Percentiles rank a stretch among this genome's conserved stretches.
These are phyloP conservation scores for Drosophila arawakana DNA, from an alignment of 1,140 invertebrate genomes.

Conservation along the genomic window DNA sequence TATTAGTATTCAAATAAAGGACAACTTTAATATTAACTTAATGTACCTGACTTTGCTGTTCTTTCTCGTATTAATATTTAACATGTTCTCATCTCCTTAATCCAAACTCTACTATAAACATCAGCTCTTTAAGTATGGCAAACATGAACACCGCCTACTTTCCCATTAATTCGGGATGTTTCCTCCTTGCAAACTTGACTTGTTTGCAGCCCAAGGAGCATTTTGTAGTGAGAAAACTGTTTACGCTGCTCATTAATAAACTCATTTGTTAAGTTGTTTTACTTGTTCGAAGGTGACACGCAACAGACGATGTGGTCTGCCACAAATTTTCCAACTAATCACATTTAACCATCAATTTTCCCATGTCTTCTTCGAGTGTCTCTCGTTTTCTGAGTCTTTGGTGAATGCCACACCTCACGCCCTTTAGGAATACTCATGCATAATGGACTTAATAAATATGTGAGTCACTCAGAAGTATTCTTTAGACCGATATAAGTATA, in stretches of 20 bases:
- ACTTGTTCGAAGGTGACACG: slow-evolving; percentile 49
- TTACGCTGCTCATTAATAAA: slow-evolving; percentile 76
- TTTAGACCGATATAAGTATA: slow-evolving; percentile 5
- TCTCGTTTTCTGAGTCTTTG: background rate
- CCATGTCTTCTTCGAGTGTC: slow-evolving; percentile 19
- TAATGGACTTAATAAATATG: slow-evolving; percentile 52
- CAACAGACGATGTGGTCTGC: slow-evolving; percentile 40
- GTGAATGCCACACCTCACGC: slow-evolving; percentile 44
- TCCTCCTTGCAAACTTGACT: background rate
- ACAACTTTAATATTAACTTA: background rate
- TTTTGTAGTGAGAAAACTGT: slow-evolving; percentile 33
- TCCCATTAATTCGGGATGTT: slow-evolving; percentile 22
- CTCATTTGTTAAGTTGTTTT: slow-evolving; percentile 69
- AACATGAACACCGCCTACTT: slow-evolving; percentile 13
- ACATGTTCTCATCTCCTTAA: slow-evolving; percentile 14
- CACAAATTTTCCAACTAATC: slow-evolving; percentile 58
- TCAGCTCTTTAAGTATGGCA: background rate
- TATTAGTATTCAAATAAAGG: background rate
- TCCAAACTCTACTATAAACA: slow-evolving; percentile 3
- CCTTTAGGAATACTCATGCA: slow-evolving; percentile 19
- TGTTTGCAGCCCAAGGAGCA: background rate
- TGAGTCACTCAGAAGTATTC: slow-evolving; percentile 42
- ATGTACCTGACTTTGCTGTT: background rate
- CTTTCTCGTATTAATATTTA: slow-evolving; percentile 13
- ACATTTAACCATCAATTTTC: slow-evolving; percentile 76